Percentiles rank a stretch among this genome's conserved stretches.
Conservation (phyloP, 1,140 invertebrate species). For the Drosophila sechellia region DNA sequence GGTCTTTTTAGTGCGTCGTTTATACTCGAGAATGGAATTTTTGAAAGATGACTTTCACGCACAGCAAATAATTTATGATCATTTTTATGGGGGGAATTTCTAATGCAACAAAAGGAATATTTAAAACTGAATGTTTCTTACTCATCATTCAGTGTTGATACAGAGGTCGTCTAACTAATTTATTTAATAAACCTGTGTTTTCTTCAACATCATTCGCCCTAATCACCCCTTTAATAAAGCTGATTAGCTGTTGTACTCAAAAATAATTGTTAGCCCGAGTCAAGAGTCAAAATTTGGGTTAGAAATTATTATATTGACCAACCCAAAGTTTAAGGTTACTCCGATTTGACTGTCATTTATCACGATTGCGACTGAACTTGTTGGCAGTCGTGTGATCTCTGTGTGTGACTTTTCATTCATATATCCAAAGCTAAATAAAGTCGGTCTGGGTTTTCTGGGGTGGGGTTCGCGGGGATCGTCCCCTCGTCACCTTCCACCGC, state of each 20-base stretch:
- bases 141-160: not conserved
- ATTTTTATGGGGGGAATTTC: not conserved
- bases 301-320: conserved; percentile 27
- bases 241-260: conserved; percentile 6
- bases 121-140: not conserved
- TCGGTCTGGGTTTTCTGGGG: conserved; percentile 17
- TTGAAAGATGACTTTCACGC: conserved; percentile 17
- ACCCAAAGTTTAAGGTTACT: conserved; percentile 71
- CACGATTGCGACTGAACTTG: conserved; percentile 51
- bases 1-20: conserved; percentile 34
- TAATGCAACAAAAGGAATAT: not conserved
- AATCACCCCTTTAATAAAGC: conserved; percentile 1
- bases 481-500: conserved; percentile 21
- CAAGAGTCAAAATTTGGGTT: conserved; percentile 59
- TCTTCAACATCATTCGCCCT: not conserved
- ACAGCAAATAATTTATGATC: not conserved
- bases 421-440: conserved; percentile 51
- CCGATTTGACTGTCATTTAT: conserved; percentile 61
- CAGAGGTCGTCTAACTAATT: not conserved
- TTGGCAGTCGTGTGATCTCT: conserved; percentile 51
- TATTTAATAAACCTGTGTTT: not conserved
- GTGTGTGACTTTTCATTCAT: conserved; percentile 71
- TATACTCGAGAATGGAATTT: conserved; percentile 31
- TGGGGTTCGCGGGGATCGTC: conserved; percentile 12
- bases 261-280: conserved; percentile 4